These are phyloP conservation scores for Heliconius ethilla DNA, from an alignment of 2,888 invertebrate genomes.

Conservation along the genomic window DNA sequence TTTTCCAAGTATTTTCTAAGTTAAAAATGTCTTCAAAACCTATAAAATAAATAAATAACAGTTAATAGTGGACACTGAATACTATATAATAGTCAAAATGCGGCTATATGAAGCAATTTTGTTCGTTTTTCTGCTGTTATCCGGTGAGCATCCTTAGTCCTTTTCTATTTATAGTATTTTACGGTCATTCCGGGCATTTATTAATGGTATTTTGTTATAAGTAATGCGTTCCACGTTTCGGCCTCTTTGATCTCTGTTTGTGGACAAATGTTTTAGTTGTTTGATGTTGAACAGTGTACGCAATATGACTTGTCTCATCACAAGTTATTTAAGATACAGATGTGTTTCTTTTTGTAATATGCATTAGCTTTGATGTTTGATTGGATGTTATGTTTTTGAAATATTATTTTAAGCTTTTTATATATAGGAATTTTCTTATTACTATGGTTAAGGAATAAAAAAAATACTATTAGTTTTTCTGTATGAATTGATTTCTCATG, in stretches of 20 bases:
- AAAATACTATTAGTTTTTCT: not conserved
- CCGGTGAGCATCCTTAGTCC: slow-evolving; percentile 75
- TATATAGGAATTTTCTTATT: not conserved
- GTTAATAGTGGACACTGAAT: slow-evolving; percentile 36
- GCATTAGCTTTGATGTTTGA: slow-evolving; percentile 15
- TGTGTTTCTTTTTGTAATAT: slow-evolving; percentile 22
- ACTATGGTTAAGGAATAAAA: not conserved
- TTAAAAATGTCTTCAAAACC: slow-evolving; percentile 54
- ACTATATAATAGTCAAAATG: slow-evolving; percentile 63
- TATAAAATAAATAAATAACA: slow-evolving; percentile 29
- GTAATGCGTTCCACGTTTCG: slow-evolving; percentile 52
- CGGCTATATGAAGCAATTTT: slow-evolving; percentile 62
- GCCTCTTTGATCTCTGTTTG: slow-evolving; percentile 53
- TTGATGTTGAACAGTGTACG: slow-evolving; percentile 40
- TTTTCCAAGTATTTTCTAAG: slow-evolving; percentile 53
- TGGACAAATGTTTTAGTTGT: slow-evolving; percentile 33
- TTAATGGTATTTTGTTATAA: slow-evolving; percentile 66
- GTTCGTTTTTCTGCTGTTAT: slow-evolving; percentile 64
- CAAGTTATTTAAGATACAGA: slow-evolving; percentile 26
- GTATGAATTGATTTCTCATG: not conserved
- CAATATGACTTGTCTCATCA: slow-evolving; percentile 24
- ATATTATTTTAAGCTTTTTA: not conserved
- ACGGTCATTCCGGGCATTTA: slow-evolving; percentile 70
- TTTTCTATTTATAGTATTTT: slow-evolving; percentile 73
- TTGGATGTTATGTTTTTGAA: slow-evolving; percentile 1